Evolutionary conservation across 2,797 vertebrate species (phyloP).

Genomic region (Pangasius djambal): DNA sequence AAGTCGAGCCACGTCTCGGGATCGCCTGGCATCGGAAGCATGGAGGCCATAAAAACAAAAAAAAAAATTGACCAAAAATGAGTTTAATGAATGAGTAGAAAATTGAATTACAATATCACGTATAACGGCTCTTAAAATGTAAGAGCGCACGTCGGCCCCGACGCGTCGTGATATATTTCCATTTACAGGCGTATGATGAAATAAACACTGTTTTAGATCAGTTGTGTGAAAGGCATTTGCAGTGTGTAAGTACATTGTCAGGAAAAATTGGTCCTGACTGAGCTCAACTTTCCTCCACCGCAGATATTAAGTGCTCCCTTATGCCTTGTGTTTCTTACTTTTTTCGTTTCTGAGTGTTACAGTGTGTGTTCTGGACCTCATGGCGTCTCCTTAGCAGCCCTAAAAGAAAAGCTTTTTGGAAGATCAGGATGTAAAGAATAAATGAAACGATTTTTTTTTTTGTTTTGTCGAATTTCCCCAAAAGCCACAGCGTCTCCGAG

Average conservation of each 20-base stretch:
- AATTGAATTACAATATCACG: conserved; percentile 63
- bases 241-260: conserved; percentile 62
- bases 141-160: conserved; percentile 45
- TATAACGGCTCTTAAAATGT: conserved; percentile 56
- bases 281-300: conserved; percentile 60
- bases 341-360: conserved; percentile 7
- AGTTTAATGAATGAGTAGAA: conserved; percentile 66
- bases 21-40: conserved; percentile 57
- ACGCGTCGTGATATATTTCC: conserved; percentile 58
- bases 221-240: conserved; percentile 56
- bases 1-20: conserved; percentile 43
- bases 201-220: conserved; percentile 65
- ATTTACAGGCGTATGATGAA: conserved; percentile 63
- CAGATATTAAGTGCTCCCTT: conserved; percentile 51
- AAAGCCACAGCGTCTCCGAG: conserved; percentile 54
- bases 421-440: conserved; percentile 12
- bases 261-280: conserved; percentile 58
- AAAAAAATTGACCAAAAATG: conserved; percentile 58
- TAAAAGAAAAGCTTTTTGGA: background rate
- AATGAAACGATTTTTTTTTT: background rate
- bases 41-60: conserved; percentile 61
- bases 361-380: background rate
- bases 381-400: conserved; percentile 2
- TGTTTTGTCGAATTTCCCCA: background rate
- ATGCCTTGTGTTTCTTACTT: conserved; percentile 30